phyloP scores from a whole-genome alignment of 1,140 invertebrate species.

The Vanessa atalanta region DNA sequence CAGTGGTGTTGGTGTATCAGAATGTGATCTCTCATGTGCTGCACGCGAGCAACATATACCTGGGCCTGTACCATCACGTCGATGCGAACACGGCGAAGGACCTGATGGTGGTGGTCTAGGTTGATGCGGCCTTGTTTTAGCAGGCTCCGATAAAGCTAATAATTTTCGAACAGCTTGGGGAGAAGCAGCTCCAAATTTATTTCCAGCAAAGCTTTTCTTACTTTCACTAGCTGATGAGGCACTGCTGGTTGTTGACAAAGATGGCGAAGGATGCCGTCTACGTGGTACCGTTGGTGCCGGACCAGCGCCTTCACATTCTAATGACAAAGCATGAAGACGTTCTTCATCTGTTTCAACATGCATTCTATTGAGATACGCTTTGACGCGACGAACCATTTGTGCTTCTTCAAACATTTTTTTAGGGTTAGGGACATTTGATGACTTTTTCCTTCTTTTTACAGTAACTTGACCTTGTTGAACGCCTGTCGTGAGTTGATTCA shows the following conservation, averaged over 20 bases:
- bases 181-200: constrained; percentile 94
- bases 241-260: constrained; percentile 93
- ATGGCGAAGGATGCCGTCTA: constrained; percentile 91
- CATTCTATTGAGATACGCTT: constrained; percentile 96
- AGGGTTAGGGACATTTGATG: constrained; percentile 93
- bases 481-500: constrained; percentile 92
- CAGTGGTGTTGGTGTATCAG: constrained; percentile 91
- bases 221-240: constrained; percentile 93
- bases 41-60: constrained; percentile 74
- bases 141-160: constrained; percentile 91
- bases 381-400: constrained; percentile 97
- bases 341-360: constrained; percentile 96
- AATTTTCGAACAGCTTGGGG: constrained; percentile 97
- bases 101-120: constrained; percentile 84
- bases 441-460: constrained; percentile 95
- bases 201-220: constrained; percentile 82
- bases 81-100: constrained; percentile 84
- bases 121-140: constrained; percentile 93
- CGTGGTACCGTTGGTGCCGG: constrained; percentile 82
- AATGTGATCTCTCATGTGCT: constrained; percentile 93
- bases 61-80: constrained; percentile 83
- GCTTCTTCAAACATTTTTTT: constrained; percentile 99
- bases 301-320: constrained; percentile 91
- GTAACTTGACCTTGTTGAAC: constrained; percentile 87
- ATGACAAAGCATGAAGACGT: constrained; percentile 91